phyloP scores from a whole-genome alignment of 2,113 vertebrate species.

The Anseranas semipalmata region DNA sequence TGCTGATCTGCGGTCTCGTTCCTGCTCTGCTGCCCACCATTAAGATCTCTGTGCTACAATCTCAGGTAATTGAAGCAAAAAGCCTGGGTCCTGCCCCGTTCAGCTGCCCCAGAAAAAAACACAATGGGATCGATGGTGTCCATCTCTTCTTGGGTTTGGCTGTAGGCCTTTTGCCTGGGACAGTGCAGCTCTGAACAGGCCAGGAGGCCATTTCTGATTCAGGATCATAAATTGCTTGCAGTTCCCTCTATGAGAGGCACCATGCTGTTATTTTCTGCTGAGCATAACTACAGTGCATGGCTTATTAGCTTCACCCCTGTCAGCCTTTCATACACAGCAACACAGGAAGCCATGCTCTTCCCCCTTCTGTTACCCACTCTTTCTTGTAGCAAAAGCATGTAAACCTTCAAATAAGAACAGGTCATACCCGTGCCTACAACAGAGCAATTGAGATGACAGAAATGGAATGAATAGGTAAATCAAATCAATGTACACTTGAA shows the following conservation, averaged over 20 bases:
- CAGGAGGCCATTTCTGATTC: background rate
- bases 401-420: background rate
- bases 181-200: background rate
- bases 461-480: background rate
- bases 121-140: fast-evolving
- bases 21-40: background rate
- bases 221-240: background rate
- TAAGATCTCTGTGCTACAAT: fast-evolving
- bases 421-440: background rate
- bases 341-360: background rate
- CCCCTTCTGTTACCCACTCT: background rate
- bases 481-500: background rate
- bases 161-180: background rate
- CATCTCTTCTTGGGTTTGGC: background rate
- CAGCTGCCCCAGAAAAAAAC: fast-evolving
- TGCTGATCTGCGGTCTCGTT: background rate
- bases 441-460: background rate
- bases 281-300: background rate
- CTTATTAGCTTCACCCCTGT: background rate
- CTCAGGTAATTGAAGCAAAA: fast-evolving
- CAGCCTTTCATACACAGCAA: background rate
- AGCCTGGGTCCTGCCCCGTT: fast-evolving
- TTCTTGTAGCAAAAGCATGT: background rate
- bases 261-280: background rate
- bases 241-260: background rate